Conservation (phyloP, 2,888 invertebrate genomes). For the Eulithis prunata region DNA sequence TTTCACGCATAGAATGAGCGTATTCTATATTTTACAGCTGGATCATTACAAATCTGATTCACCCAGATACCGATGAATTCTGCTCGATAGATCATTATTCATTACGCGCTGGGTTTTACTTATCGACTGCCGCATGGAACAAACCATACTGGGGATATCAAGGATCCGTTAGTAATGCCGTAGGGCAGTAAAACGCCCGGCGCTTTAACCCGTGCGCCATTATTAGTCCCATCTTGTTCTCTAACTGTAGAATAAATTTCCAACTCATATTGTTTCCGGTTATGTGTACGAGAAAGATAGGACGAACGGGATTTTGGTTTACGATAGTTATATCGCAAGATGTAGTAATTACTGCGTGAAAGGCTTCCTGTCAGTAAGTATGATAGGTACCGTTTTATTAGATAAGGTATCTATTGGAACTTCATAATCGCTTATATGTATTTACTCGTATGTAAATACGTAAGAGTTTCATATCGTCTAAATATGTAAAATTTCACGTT, state of each 20-base stretch:
- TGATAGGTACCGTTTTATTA: not conserved
- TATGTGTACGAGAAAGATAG: conserved; percentile 1
- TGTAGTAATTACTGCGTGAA: not conserved
- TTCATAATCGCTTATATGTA: not conserved
- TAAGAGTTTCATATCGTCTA: conserved; percentile 4
- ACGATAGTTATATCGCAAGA: not conserved
- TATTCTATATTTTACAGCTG: not conserved
- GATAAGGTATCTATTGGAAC: not conserved
- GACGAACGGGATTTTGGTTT: conserved; percentile 1
- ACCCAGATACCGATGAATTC: not conserved
- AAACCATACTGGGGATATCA: conserved; percentile 11
- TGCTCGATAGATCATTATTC: not conserved
- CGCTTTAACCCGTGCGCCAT: conserved; percentile 5
- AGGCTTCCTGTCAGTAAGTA: not conserved
- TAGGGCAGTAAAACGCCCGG: conserved; percentile 18
- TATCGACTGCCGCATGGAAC: conserved; percentile 15
- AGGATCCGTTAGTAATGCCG: conserved; percentile 24
- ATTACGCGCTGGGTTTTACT: conserved; percentile 14
- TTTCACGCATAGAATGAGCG: too few species aligned
- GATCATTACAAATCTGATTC: conserved; percentile 1
- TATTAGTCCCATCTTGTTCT: conserved; percentile 17
- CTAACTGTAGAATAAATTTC: conserved; percentile 20
- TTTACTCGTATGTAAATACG: too few species aligned
- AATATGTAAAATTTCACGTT: conserved; percentile 23
- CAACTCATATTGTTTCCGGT: conserved; percentile 12